Base-by-base conservation (phyloP, 2,888 invertebrate species). In the Hydroisotoma schaefferi region DNA sequence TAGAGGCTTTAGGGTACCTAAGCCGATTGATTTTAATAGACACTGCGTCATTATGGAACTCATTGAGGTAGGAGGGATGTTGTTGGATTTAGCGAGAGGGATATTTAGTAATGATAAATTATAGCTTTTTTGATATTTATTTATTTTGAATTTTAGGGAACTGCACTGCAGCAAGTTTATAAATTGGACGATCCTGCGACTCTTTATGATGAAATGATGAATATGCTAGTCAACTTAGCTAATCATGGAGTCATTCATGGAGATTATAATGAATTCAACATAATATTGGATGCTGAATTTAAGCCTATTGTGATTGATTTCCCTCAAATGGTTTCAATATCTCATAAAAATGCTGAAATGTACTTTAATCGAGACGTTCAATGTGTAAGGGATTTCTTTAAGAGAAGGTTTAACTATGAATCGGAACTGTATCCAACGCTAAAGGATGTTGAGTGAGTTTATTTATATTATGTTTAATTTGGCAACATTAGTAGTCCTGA, bases 181-280 rank as follows among this genome's bases (percentile, higher is more conserved):
- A 81, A 84, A 73, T 78, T 88, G 1, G 77, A 78, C 1, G 85
- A 93, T 75, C 82, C 87, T 0, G 90, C 87, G 69, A 80, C 80
- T 1, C 80, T 98, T 0, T 99, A 95, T 76, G 93, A 94, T 74
- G 89, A 94, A 73, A 82, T 98, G 61, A 97, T 99, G 97, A 84
- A 90, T 73, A 80, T 98, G 27, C 88, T 99, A 51, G 86, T 97
- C 0, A 83, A 85, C 40, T 82, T 99, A 55, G 99, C 89, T 25
- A 89, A 91, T 79, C 87, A 90, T 74, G 99, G 99, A 0, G 91
- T 99, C 2, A 98, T 99, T 73, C 99, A 99, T 77, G 92, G 97
- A 0, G 99, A 99, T 81, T 99, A 97, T 77, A 99, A 99, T 76
- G 99, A 99, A 79, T 99, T 99, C 78, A 99, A 99, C 77, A 85